phyloP scores from a whole-genome alignment of 2,888 invertebrate genomes.

The Rotaria magnacalcarata region DNA sequence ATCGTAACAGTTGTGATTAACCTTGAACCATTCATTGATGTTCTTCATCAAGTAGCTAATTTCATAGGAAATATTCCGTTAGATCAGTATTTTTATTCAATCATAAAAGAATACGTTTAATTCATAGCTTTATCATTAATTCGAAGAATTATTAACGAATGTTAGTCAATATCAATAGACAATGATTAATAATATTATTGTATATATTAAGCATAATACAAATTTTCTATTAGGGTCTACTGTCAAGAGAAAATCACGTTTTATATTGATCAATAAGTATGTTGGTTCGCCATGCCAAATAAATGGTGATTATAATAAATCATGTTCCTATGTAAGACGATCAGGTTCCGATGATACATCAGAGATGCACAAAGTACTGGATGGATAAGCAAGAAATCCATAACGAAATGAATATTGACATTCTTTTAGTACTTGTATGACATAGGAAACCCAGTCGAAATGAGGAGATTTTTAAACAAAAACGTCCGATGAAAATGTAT shows the following conservation, averaged over 20 bases:
- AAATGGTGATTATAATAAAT: background rate
- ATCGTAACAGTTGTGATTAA: background rate
- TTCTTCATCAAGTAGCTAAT: background rate
- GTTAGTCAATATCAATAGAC: background rate
- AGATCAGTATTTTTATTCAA: background rate
- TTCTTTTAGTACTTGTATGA: background rate
- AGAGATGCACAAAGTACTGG: background rate
- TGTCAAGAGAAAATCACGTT: background rate
- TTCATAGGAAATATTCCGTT: background rate
- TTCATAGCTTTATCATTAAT: background rate
- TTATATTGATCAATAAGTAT: background rate
- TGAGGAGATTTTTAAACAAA: background rate
- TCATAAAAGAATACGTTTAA: background rate
- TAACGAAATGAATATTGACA: background rate
- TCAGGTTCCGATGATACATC: background rate
- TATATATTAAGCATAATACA: background rate
- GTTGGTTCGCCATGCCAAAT: slow-evolving; percentile 1
- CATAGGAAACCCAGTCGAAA: background rate
- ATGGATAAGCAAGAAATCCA: background rate
- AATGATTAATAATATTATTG: background rate
- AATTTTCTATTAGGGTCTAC: background rate
- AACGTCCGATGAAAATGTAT: background rate
- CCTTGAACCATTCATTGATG: background rate
- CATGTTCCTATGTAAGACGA: background rate
- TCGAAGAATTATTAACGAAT: background rate